phyloP scores from a whole-genome alignment of 2,888 invertebrate species.

The Leucophora obtusa region DNA sequence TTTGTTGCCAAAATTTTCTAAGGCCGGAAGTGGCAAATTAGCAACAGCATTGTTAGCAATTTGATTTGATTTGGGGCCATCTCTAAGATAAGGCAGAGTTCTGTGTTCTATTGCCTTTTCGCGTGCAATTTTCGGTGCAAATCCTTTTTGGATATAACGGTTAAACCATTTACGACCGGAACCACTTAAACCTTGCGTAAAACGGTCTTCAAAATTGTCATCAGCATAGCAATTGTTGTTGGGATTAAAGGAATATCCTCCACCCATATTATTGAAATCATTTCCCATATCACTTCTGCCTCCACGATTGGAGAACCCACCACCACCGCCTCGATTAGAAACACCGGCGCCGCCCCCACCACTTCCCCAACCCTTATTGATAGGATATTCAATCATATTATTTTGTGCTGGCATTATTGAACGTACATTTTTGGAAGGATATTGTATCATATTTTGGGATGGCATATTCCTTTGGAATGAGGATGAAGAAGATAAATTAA shows the following conservation, averaged over 20 bases:
- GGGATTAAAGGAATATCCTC: too few species aligned
- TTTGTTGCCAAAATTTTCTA: constrained; percentile 48
- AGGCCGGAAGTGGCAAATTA: constrained; percentile 16
- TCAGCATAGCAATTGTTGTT: constrained; percentile 5
- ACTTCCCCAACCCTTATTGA: not conserved
- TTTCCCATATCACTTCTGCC: not conserved
- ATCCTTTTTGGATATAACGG: constrained; percentile 30
- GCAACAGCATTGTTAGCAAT: constrained; percentile 2
- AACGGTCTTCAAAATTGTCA: constrained; percentile 3
- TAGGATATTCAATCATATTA: constrained; percentile 13
- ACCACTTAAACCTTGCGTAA: constrained; percentile 31
- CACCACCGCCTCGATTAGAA: not conserved
- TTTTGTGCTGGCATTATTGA: constrained; percentile 8
- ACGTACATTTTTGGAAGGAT: constrained; percentile 7
- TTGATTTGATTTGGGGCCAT: not conserved
- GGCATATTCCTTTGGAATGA: not conserved
- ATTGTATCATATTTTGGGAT: constrained; percentile 25
- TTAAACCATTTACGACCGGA: constrained; percentile 45
- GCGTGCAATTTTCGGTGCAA: constrained; percentile 23
- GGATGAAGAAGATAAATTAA: not conserved
- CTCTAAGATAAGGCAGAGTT: constrained; percentile 27
- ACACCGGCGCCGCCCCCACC: not conserved
- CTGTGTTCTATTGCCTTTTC: constrained; percentile 42
- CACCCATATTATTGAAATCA: too few species aligned
- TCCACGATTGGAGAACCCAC: constrained; percentile 7